Conservation (phyloP, 1,140 invertebrate species). For the Drosophila nasuta region DNA sequence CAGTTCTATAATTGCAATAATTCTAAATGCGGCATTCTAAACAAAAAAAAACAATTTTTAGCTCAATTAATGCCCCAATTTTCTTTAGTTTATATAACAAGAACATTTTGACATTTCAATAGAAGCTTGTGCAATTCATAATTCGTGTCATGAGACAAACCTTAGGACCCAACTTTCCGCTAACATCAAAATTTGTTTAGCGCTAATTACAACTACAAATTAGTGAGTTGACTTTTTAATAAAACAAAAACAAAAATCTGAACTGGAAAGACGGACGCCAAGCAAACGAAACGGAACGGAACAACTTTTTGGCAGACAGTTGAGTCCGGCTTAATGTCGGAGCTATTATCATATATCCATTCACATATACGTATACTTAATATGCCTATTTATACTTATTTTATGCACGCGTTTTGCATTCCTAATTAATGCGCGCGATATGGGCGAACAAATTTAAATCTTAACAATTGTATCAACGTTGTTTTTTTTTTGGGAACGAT, state of each 20-base stretch:
- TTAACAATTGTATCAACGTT: constrained; percentile 20
- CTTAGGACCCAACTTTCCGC: not conserved
- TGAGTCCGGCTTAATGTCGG: not conserved
- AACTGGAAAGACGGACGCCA: not conserved
- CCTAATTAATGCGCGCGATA: constrained; percentile 43
- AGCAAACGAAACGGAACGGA: constrained; percentile 15
- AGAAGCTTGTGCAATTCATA: not conserved
- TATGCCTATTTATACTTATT: constrained; percentile 66
- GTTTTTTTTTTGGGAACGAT: not conserved
- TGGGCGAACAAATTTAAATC: constrained; percentile 4
- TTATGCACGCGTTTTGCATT: constrained; percentile 77
- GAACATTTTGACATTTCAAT: not conserved
- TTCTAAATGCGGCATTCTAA: not conserved
- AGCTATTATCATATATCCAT: not conserved
- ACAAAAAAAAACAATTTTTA: constrained; percentile 3
- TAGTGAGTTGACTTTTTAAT: not conserved
- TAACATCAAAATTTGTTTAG: constrained; percentile 1
- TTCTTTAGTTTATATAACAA: not conserved
- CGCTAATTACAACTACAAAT: constrained; percentile 37
- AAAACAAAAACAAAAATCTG: not conserved
- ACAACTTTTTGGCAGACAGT: constrained; percentile 30
- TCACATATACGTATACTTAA: constrained; percentile 6
- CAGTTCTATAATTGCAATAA: not conserved
- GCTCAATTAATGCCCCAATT: not conserved
- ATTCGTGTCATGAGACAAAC: constrained; percentile 26